phyloP scores from a whole-genome alignment of 2,113 vertebrate species.

The Pipa parva region DNA sequence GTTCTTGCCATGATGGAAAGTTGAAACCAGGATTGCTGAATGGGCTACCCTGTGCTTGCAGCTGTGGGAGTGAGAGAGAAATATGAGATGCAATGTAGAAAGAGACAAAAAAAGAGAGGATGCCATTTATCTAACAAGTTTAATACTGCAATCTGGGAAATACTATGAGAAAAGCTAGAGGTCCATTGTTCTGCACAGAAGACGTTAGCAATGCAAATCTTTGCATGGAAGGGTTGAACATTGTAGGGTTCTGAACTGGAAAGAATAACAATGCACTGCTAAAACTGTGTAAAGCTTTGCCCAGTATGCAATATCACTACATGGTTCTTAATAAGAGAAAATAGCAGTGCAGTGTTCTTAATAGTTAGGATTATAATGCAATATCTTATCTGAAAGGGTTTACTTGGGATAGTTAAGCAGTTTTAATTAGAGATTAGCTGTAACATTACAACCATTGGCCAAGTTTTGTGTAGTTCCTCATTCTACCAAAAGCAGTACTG shows the following conservation, averaged over 20 bases:
- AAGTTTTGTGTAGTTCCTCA: no score
- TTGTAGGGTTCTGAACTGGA: not conserved
- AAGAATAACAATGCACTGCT: not conserved
- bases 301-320: not conserved
- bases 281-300: not conserved
- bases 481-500: no score
- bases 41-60: constrained; percentile 52
- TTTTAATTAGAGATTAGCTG: no score
- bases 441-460: no score
- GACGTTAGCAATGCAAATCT: not conserved
- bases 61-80: constrained; percentile 35
- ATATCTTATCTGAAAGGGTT: no score
- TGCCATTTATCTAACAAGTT: no score
- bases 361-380: not conserved
- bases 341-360: not conserved
- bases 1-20: constrained; percentile 43
- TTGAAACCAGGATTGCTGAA: constrained; percentile 54
- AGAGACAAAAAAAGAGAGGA: not conserved
- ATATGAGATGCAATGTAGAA: no score
- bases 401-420: no score
- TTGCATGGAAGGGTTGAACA: not conserved
- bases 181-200: not conserved
- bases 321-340: not conserved
- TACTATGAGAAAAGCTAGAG: no score
- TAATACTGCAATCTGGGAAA: no score